These are phyloP conservation scores for Actenoides lindsayi DNA, from an alignment of 2,113 vertebrate genomes.

Conservation along the genomic window DNA sequence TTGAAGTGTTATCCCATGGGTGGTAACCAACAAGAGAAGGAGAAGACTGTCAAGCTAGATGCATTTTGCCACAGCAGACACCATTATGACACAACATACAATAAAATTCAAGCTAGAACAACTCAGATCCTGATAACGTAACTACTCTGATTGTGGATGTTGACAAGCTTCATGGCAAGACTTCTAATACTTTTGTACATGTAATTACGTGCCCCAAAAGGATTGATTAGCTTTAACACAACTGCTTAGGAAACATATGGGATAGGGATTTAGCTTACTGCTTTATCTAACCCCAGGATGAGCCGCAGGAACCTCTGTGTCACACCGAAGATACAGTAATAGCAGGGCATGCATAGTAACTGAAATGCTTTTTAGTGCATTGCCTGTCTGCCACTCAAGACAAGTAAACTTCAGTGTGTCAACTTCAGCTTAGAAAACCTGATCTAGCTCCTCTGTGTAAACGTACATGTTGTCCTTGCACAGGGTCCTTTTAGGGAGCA, in stretches of 20 bases:
- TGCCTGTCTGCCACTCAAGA: neutral
- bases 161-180: neutral
- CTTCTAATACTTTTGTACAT: neutral
- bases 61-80: neutral
- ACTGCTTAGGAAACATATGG: neutral
- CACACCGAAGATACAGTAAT: neutral
- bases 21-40: neutral
- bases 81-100: neutral
- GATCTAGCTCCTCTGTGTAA: neutral
- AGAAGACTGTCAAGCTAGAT: neutral
- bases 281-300: neutral
- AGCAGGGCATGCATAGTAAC: neutral
- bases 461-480: neutral
- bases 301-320: neutral
- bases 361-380: neutral
- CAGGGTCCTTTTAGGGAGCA: neutral
- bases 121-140: neutral
- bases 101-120: neutral
- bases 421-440: neutral
- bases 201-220: neutral
- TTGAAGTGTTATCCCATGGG: neutral
- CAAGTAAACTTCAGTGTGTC: neutral
- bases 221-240: neutral
- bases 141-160: neutral
- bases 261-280: neutral